phyloP scores from a whole-genome alignment of 1,140 invertebrate species.

The Brachionus paranguensis region DNA sequence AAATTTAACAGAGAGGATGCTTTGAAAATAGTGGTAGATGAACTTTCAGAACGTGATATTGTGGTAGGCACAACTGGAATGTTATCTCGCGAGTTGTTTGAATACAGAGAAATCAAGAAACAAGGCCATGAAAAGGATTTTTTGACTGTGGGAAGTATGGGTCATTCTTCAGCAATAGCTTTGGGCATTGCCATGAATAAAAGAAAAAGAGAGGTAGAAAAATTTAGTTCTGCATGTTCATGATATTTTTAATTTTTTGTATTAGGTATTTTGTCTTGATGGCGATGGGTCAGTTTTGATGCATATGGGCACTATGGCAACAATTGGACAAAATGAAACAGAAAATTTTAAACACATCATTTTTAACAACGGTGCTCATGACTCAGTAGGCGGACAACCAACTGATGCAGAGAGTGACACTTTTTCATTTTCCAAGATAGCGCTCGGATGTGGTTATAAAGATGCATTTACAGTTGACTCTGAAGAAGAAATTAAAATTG shows the following conservation, averaged over 20 bases:
- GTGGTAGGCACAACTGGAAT: slow-evolving; percentile 57
- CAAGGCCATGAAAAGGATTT: slow-evolving; percentile 57
- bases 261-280: slow-evolving; percentile 54
- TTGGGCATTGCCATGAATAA: slow-evolving; percentile 55
- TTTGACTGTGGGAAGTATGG: slow-evolving; percentile 58
- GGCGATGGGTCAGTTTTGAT: slow-evolving; percentile 57
- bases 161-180: slow-evolving; percentile 56
- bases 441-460: slow-evolving; percentile 53
- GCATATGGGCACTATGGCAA: slow-evolving; percentile 57
- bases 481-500: slow-evolving; percentile 48
- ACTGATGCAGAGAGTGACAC: slow-evolving; percentile 47
- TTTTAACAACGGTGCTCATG: slow-evolving; percentile 57
- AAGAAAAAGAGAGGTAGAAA: slow-evolving; percentile 44
- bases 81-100: slow-evolving; percentile 53
- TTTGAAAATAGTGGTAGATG: slow-evolving; percentile 47
- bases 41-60: slow-evolving; percentile 49
- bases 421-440: slow-evolving; percentile 51
- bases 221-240: not conserved
- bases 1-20: slow-evolving; percentile 51
- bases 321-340: slow-evolving; percentile 49
- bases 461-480: slow-evolving; percentile 49
- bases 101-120: slow-evolving; percentile 46
- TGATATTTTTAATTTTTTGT: not conserved
- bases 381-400: slow-evolving; percentile 57
- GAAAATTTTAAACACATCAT: slow-evolving; percentile 56